phyloP scores from a whole-genome alignment of 2,888 invertebrate species.

The Parochlus steinenii region DNA sequence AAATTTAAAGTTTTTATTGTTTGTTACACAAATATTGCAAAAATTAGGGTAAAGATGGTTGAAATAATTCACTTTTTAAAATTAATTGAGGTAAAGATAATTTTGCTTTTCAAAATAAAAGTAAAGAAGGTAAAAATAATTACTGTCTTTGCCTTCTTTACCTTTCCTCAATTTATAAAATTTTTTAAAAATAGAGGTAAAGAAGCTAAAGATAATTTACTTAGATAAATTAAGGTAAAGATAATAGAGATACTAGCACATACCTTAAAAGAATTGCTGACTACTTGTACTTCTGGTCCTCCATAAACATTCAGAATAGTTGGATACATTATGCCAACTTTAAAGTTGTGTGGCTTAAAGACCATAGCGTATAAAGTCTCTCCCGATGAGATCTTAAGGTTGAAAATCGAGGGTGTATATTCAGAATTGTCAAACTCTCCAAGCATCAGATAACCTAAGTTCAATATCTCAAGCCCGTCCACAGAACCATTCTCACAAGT shows the following conservation, averaged over 20 bases:
- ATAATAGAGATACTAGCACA: too few species aligned
- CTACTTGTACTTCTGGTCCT: constrained; percentile 95
- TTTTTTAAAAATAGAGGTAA: too few species aligned
- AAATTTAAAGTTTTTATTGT: constrained; percentile 18
- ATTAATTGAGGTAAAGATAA: too few species aligned
- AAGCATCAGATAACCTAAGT: constrained; percentile 54
- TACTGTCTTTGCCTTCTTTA: too few species aligned
- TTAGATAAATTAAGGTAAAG: too few species aligned
- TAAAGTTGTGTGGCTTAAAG: constrained; percentile 64
- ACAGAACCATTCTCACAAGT: constrained; percentile 43
- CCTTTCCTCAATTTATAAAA: too few species aligned
- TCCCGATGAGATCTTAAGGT: constrained; percentile 49
- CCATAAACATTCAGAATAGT: constrained; percentile 95
- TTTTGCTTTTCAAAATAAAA: too few species aligned
- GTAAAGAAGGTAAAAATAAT: too few species aligned
- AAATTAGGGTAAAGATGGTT: too few species aligned
- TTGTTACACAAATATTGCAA: constrained; percentile 2
- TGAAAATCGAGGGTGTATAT: constrained; percentile 55
- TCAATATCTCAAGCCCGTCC: constrained; percentile 47
- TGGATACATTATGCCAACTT: constrained; percentile 50
- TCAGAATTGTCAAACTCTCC: constrained; percentile 40
- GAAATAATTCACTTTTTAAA: too few species aligned
- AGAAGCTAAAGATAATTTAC: too few species aligned
- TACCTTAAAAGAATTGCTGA: constrained; percentile 88
- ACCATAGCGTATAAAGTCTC: constrained; percentile 72